Percentiles rank a stretch among this genome's conserved stretches.
phyloP scores from a whole-genome alignment of 2,888 invertebrate genomes.

The Idaea biselata region DNA sequence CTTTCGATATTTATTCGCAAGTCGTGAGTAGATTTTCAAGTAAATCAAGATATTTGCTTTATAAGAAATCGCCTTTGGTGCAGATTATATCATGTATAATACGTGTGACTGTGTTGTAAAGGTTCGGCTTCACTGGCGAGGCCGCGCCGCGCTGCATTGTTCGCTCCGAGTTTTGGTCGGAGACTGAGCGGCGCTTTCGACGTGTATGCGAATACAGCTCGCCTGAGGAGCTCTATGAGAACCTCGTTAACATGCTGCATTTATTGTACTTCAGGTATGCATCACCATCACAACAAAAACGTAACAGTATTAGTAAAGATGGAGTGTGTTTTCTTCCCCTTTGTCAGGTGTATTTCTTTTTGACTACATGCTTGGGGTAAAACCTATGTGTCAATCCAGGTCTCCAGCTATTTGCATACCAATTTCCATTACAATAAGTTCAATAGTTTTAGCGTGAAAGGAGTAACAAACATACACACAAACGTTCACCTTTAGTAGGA shows the following conservation, averaged over 20 bases:
- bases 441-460: too few species aligned
- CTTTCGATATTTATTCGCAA: not conserved
- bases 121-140: slow-evolving; percentile 96
- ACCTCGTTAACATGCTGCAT: slow-evolving; percentile 93
- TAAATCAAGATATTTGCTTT: not conserved
- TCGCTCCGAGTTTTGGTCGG: slow-evolving; percentile 86
- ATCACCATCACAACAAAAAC: too few species aligned
- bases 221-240: slow-evolving; percentile 88
- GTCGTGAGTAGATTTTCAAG: not conserved
- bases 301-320: too few species aligned
- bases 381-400: too few species aligned
- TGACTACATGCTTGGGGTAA: too few species aligned
- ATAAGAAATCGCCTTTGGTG: not conserved
- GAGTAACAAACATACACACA: too few species aligned
- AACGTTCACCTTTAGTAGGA: too few species aligned
- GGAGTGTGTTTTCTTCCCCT: too few species aligned
- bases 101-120: slow-evolving; percentile 46
- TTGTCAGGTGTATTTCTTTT: too few species aligned
- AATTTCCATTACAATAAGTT: too few species aligned
- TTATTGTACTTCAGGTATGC: slow-evolving; percentile 91
- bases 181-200: slow-evolving; percentile 80
- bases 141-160: slow-evolving; percentile 93
- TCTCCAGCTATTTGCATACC: too few species aligned
- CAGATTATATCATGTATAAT: slow-evolving; percentile 1
- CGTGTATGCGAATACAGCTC: slow-evolving; percentile 84